phyloP scores from a whole-genome alignment of 2,797 vertebrate genomes.

The Pelochelys cantorii region DNA sequence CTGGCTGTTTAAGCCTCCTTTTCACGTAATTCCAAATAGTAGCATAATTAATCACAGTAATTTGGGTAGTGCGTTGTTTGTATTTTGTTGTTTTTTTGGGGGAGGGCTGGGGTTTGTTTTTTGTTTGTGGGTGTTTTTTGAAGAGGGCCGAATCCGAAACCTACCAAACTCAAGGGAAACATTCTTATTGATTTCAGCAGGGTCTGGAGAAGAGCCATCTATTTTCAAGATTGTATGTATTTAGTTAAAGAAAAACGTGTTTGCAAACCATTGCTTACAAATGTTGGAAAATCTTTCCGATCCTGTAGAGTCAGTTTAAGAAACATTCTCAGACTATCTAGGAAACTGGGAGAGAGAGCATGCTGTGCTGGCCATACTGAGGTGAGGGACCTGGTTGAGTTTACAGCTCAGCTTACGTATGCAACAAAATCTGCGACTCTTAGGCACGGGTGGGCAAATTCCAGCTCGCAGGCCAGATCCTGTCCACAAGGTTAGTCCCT shows the following conservation, averaged over 20 bases:
- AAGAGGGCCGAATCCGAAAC: constrained; percentile 7
- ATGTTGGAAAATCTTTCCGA: constrained; percentile 6
- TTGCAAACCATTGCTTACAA: not conserved
- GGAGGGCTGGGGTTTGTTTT: too few relatives aligned
- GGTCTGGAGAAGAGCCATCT: not conserved
- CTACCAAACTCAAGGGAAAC: constrained; percentile 41
- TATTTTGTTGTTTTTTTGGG: too few relatives aligned
- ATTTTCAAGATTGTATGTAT: not conserved
- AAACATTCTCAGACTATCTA: constrained; percentile 28
- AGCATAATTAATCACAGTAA: constrained; percentile 18
- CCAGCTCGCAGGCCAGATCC: too few relatives aligned
- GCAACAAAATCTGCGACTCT: not conserved
- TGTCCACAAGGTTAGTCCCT: too few relatives aligned
- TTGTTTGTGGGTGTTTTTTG: not conserved
- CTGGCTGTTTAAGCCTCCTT: constrained; percentile 61
- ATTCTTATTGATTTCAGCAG: not conserved
- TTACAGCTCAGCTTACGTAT: not conserved
- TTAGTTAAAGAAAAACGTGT: not conserved
- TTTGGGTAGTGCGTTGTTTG: not conserved
- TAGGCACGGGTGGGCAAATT: too few relatives aligned
- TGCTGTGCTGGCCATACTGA: not conserved
- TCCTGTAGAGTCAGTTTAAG: not conserved
- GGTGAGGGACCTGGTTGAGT: not conserved
- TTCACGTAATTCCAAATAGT: constrained; percentile 52
- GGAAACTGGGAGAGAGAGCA: not conserved